Conservation (phyloP, 2,797 vertebrate genomes). For the Spea hammondii region DNA sequence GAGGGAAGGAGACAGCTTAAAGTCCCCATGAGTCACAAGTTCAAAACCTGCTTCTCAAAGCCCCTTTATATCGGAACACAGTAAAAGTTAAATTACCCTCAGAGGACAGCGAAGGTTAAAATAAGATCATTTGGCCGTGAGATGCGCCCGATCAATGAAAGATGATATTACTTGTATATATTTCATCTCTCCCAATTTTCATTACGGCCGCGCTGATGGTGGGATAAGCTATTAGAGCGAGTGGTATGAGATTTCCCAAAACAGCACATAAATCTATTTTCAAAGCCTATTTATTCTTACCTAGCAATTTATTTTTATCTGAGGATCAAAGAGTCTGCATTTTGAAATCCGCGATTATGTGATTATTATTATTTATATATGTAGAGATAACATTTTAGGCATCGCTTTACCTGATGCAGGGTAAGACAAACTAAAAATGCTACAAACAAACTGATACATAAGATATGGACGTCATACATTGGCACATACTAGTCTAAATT, state of each 20-base stretch:
- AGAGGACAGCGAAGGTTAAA: conserved; percentile 39
- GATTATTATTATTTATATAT: too few relatives aligned
- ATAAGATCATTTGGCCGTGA: conserved; percentile 28
- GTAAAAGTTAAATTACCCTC: conserved; percentile 36
- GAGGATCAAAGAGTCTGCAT: neutral
- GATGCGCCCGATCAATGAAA: conserved; percentile 35
- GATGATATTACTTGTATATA: conserved; percentile 16
- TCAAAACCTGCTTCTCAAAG: conserved; percentile 19
- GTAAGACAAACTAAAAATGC: too few relatives aligned
- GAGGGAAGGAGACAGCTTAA: neutral
- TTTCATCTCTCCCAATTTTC: conserved; percentile 4
- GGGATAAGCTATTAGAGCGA: neutral
- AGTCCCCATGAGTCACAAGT: conserved; percentile 26
- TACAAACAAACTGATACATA: too few relatives aligned
- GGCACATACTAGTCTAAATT: too few relatives aligned
- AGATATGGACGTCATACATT: too few relatives aligned
- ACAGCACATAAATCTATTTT: neutral
- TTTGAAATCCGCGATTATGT: too few relatives aligned
- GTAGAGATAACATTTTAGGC: too few relatives aligned
- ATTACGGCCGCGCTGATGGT: neutral
- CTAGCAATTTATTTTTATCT: neutral
- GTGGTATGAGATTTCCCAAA: neutral
- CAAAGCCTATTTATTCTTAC: neutral
- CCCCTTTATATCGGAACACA: conserved; percentile 2
- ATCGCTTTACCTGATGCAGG: too few relatives aligned